Conservation (phyloP, 2,113 vertebrate genomes). For the Sterna hirundo region DNA sequence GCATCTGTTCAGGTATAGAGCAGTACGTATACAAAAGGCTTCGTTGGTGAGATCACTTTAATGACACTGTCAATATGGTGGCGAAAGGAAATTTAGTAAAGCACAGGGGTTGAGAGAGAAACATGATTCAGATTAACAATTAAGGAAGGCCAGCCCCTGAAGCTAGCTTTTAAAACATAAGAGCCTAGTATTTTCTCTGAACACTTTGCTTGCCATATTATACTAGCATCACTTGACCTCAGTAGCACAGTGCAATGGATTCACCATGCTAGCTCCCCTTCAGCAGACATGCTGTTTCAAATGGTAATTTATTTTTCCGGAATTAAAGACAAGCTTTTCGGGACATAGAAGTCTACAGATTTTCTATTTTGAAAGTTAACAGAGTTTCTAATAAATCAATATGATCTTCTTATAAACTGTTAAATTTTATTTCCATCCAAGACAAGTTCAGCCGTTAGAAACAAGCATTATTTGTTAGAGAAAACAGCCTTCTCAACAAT, state of each 20-base stretch:
- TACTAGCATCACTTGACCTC: background rate
- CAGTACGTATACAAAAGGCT: background rate
- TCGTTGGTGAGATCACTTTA: background rate
- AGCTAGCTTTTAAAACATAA: background rate
- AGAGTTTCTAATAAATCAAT: background rate
- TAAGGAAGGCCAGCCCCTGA: background rate
- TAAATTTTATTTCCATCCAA: background rate
- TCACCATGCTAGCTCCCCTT: background rate
- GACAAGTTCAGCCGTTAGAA: background rate
- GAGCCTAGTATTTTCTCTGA: background rate
- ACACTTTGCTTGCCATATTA: background rate
- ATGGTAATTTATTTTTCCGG: background rate
- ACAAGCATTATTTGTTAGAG: background rate
- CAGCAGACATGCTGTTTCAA: background rate
- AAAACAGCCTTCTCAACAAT: background rate
- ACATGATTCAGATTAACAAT: background rate
- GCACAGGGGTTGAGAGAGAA: background rate
- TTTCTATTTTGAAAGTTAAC: background rate
- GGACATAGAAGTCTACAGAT: background rate
- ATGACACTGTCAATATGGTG: background rate
- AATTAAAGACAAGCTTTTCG: background rate
- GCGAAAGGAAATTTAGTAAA: background rate
- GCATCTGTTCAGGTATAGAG: background rate
- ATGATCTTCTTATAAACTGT: background rate
- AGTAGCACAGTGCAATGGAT: background rate